These are phyloP conservation scores for Sigmodon hispidus DNA, from an alignment of 2,113 vertebrate genomes.

Conservation along the genomic window DNA sequence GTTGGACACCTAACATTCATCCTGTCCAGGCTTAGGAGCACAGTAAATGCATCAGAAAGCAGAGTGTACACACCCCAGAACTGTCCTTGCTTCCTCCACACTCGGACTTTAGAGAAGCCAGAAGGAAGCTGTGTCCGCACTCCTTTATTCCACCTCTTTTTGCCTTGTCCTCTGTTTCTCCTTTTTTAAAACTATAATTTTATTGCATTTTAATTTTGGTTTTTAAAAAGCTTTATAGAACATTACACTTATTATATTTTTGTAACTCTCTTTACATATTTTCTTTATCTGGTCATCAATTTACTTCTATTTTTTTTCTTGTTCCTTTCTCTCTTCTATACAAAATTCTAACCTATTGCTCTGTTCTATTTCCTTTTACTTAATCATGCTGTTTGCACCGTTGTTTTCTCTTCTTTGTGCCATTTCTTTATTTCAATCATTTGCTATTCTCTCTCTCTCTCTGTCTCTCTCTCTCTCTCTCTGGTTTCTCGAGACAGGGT, in stretches of 20 bases:
- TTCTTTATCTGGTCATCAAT: neutral
- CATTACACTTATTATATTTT: neutral
- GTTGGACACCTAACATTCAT: neutral
- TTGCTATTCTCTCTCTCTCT: neutral
- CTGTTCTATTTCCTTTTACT: neutral
- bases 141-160: neutral
- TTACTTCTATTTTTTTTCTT: neutral
- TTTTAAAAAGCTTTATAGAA: neutral
- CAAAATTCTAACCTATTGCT: neutral
- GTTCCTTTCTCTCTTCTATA: neutral
- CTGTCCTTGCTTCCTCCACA: neutral
- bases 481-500: too few relatives aligned
- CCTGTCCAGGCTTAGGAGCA: neutral
- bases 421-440: neutral
- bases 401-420: neutral
- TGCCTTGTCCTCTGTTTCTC: neutral
- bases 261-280: neutral
- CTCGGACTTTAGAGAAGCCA: neutral
- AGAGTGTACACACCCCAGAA: too few relatives aligned
- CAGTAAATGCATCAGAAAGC: neutral
- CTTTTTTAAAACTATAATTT: neutral
- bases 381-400: neutral
- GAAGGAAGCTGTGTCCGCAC: neutral
- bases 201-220: neutral
- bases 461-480: too few relatives aligned